Conservation (phyloP, 2,113 vertebrate species). For the Callithrix jacchus region DNA sequence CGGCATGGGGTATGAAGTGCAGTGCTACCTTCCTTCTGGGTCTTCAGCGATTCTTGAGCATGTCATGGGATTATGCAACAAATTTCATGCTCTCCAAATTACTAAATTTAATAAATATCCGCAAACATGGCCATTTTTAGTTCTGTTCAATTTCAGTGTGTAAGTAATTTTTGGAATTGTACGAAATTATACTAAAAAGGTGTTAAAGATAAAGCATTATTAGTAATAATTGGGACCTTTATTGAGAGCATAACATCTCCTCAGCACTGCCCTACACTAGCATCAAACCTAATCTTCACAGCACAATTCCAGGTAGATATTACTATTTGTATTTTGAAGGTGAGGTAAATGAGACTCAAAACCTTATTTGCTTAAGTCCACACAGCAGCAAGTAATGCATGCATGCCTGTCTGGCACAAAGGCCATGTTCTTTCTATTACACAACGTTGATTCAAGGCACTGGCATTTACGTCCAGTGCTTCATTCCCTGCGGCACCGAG, state of each 20-base stretch:
- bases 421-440: neutral
- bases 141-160: constrained; percentile 1
- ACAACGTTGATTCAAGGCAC: neutral
- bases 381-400: constrained; percentile 18
- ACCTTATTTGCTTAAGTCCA: neutral
- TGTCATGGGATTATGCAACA: neutral
- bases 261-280: neutral
- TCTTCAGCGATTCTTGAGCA: neutral
- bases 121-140: neutral
- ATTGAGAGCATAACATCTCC: neutral
- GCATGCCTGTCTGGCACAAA: neutral
- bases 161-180: constrained; percentile 2
- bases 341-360: neutral
- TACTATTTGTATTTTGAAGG: constrained; percentile 28
- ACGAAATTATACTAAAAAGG: neutral
- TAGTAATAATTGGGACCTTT: neutral
- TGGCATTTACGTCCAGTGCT: neutral
- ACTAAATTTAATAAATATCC: neutral
- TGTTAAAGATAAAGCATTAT: neutral
- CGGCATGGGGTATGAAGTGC: accelerated
- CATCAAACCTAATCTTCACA: neutral
- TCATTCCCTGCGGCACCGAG: neutral
- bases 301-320: neutral
- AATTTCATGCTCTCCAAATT: neutral
- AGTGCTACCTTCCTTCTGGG: accelerated